These are phyloP conservation scores for Phalacrocorax carbo DNA, from an alignment of 2,113 vertebrate species.

Conservation along the genomic window DNA sequence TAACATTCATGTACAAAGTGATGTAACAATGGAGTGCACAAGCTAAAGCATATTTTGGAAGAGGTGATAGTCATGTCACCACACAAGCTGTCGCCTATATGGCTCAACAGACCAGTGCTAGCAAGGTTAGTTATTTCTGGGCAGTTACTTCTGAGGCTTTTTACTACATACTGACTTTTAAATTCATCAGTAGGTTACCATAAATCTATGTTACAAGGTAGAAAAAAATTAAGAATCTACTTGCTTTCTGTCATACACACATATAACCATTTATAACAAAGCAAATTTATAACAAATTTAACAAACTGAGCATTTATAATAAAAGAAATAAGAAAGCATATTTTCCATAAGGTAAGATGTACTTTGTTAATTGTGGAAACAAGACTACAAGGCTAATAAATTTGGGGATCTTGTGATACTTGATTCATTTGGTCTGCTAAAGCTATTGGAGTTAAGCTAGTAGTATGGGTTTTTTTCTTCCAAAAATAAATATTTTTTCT, in stretches of 20 bases:
- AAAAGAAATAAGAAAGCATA: neutral
- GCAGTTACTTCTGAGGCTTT: neutral
- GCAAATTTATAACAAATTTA: neutral
- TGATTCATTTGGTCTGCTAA: neutral
- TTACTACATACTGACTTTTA: neutral
- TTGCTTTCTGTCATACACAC: neutral
- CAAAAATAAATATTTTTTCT: neutral
- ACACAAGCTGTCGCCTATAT: neutral
- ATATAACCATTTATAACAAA: neutral
- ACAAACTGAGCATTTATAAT: neutral
- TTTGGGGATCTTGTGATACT: neutral
- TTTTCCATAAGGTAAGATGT: neutral
- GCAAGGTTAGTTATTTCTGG: constrained; percentile 1
- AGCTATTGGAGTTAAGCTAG: neutral
- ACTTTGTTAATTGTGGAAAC: neutral
- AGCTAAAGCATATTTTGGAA: neutral
- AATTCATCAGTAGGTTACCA: neutral
- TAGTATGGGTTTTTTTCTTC: neutral
- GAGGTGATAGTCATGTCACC: neutral
- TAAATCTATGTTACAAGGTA: neutral
- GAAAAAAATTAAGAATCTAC: neutral
- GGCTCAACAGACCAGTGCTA: neutral
- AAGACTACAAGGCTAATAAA: neutral
- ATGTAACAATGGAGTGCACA: neutral
- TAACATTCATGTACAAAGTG: neutral